Evolutionary conservation across 2,113 vertebrate species (phyloP).

Genomic region (Prunella himalayana): DNA sequence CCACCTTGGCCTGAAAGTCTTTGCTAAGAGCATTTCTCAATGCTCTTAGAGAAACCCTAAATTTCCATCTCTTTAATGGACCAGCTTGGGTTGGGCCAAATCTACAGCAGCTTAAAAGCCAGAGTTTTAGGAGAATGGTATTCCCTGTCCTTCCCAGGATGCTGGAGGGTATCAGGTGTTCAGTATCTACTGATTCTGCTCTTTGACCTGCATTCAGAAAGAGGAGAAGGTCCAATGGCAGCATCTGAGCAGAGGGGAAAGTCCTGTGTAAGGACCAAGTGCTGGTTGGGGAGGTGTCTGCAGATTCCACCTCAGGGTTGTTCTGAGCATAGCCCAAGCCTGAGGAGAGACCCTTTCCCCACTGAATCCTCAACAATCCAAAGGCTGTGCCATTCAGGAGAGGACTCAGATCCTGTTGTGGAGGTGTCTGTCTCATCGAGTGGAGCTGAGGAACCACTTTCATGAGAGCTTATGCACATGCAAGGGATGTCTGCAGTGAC

Average conservation of each 20-base stretch:
- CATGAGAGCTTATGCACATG: background rate
- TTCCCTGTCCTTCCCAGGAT: background rate
- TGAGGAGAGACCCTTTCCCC: background rate
- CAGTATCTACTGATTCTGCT: fast-evolving
- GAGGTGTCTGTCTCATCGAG: fast-evolving
- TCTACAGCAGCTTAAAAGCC: background rate
- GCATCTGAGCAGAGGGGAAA: background rate
- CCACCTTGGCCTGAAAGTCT: background rate
- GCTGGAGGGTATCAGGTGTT: background rate
- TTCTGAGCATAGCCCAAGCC: background rate
- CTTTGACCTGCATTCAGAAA: background rate
- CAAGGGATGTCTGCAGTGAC: background rate
- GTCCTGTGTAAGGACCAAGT: fast-evolving
- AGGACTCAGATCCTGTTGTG: background rate
- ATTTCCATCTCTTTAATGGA: too few relatives aligned
- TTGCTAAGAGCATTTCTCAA: background rate
- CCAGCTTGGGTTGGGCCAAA: background rate
- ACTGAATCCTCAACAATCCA: background rate
- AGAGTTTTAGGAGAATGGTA: background rate
- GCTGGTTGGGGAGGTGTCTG: background rate
- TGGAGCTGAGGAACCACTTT: background rate
- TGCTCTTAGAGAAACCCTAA: too few relatives aligned
- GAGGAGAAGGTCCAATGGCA: background rate
- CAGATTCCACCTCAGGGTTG: background rate
- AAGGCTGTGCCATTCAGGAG: fast-evolving